phyloP scores from a whole-genome alignment of 2,113 vertebrate genomes.

The Ginglymostoma cirratum region DNA sequence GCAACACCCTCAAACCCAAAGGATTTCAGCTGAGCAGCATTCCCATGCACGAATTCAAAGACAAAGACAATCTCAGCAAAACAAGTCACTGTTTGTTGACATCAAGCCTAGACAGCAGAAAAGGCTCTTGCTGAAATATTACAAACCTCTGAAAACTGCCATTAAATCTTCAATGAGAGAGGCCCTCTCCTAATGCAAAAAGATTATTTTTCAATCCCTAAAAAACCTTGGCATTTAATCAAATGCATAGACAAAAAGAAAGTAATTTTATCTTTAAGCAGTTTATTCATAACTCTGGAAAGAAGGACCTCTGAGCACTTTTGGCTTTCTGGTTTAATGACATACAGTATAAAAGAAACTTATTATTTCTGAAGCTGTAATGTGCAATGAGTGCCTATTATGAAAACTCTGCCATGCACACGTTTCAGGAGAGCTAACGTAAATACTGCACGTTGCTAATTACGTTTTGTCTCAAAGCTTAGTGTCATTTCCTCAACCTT shows the following conservation, averaged over 20 bases:
- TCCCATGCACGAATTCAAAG: background rate
- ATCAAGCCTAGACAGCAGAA: background rate
- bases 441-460: background rate
- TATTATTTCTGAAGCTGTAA: slow-evolving; percentile 3
- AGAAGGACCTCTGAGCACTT: background rate
- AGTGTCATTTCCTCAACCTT: background rate
- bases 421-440: background rate
- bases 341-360: background rate
- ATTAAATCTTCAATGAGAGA: background rate
- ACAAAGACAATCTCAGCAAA: background rate
- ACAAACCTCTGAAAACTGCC: background rate
- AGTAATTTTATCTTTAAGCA: background rate
- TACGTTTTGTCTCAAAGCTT: background rate
- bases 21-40: background rate
- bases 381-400: background rate
- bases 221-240: background rate
- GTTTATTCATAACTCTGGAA: slow-evolving; percentile 19
- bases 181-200: background rate
- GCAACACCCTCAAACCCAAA: background rate
- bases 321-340: background rate
- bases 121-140: background rate
- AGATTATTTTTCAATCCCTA: background rate
- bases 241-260: background rate
- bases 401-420: slow-evolving; percentile 5
- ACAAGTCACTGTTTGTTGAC: background rate